Percentiles rank a stretch among this genome's conserved stretches.
Conservation (phyloP, 2,888 invertebrate genomes). For the Ophion slaviceki region DNA sequence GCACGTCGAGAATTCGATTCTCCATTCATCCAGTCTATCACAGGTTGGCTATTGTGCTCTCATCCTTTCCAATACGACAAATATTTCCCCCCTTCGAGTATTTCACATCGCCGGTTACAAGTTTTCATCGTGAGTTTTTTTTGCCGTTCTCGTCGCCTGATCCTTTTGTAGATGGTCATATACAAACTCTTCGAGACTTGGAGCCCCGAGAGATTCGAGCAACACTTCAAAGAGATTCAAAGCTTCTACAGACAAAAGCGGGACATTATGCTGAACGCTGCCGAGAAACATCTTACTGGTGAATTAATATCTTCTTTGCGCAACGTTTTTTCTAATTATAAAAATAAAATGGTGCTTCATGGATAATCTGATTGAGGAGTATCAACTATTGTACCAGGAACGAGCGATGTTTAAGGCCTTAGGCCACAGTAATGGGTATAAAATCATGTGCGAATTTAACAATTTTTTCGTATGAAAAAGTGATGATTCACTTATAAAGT, state of each 20-base stretch:
- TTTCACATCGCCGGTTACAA: no score
- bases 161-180: constrained; percentile 84
- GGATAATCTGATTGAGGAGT: not conserved
- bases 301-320: constrained; percentile 29
- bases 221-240: constrained; percentile 86
- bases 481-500: no score
- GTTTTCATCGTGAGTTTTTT: not conserved
- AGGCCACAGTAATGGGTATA: no score
- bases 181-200: constrained; percentile 85
- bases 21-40: constrained; percentile 87
- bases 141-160: not conserved
- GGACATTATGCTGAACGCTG: constrained; percentile 86
- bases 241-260: constrained; percentile 87
- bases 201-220: constrained; percentile 85
- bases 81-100: not conserved
- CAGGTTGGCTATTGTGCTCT: constrained; percentile 84
- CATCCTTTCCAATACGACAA: not conserved
- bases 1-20: constrained; percentile 87
- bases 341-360: not conserved
- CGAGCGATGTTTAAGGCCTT: no score
- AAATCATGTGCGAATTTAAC: no score
- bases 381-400: no score
- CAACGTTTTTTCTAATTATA: not conserved
- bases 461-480: no score
- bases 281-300: constrained; percentile 87